Percentiles rank a stretch among this genome's conserved stretches.
Conservation (phyloP, 2,797 vertebrate genomes). For the Anas capensis region DNA sequence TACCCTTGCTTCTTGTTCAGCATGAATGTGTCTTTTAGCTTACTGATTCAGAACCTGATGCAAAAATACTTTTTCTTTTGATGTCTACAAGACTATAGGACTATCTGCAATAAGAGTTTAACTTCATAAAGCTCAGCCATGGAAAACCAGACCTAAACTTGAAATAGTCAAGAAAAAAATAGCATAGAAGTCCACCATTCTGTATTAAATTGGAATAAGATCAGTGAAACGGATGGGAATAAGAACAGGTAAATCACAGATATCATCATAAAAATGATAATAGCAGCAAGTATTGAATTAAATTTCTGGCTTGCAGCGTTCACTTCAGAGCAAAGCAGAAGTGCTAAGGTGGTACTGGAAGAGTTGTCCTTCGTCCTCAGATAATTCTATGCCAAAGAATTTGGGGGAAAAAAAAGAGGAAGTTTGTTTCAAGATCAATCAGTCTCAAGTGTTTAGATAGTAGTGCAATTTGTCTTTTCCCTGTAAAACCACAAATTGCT, state of each 20-base stretch:
- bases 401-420: rapidly evolving
- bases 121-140: background rate
- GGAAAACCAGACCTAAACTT: background rate
- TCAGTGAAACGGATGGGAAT: background rate
- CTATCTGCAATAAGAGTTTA: background rate
- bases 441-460: background rate
- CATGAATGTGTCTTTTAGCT: background rate
- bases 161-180: background rate
- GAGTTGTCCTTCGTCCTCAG: background rate
- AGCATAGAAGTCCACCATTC: background rate
- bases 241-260: background rate
- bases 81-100: background rate
- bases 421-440: background rate
- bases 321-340: background rate
- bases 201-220: background rate
- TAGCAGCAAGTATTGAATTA: background rate
- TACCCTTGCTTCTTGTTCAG: background rate
- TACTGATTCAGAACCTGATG: background rate
- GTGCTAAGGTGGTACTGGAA: background rate
- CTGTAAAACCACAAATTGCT: background rate
- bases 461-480: background rate
- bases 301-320: background rate
- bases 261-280: background rate
- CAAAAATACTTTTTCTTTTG: background rate
- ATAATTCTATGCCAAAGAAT: background rate